Conservation (phyloP, 1,140 invertebrate species). For the Drosophila bocqueti region DNA sequence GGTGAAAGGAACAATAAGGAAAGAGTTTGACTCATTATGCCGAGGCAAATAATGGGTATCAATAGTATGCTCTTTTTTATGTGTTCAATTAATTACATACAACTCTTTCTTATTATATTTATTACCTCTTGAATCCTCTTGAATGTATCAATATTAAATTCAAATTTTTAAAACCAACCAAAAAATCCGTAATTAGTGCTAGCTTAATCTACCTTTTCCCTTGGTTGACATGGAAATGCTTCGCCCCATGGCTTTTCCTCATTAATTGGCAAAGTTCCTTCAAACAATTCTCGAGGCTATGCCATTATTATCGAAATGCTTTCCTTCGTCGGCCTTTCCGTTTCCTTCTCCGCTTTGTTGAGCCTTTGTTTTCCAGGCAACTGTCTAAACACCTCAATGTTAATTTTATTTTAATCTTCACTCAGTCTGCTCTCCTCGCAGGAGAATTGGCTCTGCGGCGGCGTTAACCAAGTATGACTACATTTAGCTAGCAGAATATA, state of each 20-base stretch:
- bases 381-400: neutral
- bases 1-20: neutral
- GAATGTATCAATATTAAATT: neutral
- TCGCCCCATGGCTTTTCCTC: neutral
- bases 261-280: neutral
- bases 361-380: neutral
- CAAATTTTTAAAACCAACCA: no score
- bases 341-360: neutral
- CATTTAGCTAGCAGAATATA: neutral
- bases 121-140: neutral
- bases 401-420: neutral
- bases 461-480: conserved; percentile 30
- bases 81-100: neutral
- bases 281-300: neutral
- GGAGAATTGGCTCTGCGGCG: conserved; percentile 35
- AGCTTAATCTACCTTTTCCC: neutral
- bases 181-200: no score
- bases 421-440: conserved; percentile 6
- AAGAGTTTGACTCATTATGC: neutral
- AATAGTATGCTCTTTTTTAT: no score
- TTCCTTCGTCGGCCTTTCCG: neutral
- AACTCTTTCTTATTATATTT: no score
- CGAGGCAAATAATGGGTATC: neutral
- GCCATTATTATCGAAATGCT: no score
- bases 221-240: no score